Conservation (phyloP, 2,888 invertebrate genomes). For the Hydroisotoma schaefferi region DNA sequence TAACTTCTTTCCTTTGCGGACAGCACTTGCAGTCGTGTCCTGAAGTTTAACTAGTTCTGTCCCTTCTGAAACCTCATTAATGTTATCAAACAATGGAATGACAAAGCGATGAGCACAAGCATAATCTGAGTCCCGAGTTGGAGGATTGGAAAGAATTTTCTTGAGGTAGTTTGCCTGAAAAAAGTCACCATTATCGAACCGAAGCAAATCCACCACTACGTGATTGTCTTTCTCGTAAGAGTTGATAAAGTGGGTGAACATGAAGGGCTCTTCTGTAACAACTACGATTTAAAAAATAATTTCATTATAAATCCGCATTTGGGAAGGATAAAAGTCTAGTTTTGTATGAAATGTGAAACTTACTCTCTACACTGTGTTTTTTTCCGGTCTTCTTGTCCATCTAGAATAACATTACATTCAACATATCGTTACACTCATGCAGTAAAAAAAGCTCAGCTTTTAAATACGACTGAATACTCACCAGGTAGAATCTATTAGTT, state of each 20-base stretch:
- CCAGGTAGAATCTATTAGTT: slow-evolving; percentile 52
- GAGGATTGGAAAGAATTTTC: slow-evolving; percentile 1
- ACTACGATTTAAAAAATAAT: slow-evolving; percentile 51
- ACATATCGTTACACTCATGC: too few relatives aligned
- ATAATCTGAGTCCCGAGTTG: background rate
- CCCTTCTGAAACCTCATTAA: slow-evolving; percentile 12
- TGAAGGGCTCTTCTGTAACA: slow-evolving; percentile 53
- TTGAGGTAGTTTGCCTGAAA: slow-evolving; percentile 2
- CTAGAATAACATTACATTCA: too few relatives aligned
- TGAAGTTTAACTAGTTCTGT: slow-evolving; percentile 46
- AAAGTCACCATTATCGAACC: slow-evolving; percentile 10
- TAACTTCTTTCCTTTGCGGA: slow-evolving; percentile 50
- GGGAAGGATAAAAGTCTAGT: too few relatives aligned
- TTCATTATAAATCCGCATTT: slow-evolving; percentile 53
- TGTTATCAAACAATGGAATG: slow-evolving; percentile 20
- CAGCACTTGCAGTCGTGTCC: slow-evolving; percentile 52
- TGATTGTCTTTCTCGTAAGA: slow-evolving; percentile 55
- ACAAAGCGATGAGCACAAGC: slow-evolving; percentile 12
- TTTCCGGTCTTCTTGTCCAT: too few relatives aligned
- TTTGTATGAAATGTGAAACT: too few relatives aligned
- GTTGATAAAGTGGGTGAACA: slow-evolving; percentile 58
- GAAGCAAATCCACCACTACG: slow-evolving; percentile 13
- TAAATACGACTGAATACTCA: slow-evolving; percentile 52
- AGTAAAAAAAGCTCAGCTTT: too few relatives aligned
- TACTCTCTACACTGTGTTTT: slow-evolving; percentile 50